Evolutionary conservation across 2,113 vertebrate genomes (phyloP).

Genomic region (Cyphomyrus plagiostoma): DNA sequence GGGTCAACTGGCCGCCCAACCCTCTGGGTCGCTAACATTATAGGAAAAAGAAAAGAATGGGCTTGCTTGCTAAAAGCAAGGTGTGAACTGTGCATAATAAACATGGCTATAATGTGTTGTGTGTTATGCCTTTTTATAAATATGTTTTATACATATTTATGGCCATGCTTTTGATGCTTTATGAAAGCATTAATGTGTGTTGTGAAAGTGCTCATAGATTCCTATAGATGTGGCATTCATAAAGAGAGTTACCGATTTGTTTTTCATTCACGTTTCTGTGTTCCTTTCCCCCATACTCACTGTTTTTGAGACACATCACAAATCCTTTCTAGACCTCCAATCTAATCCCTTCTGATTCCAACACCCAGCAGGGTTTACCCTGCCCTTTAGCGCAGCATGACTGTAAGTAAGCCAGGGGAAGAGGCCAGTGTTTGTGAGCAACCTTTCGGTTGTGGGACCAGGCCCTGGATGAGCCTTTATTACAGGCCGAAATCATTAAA

Average conservation of each 20-base stretch:
- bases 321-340: neutral
- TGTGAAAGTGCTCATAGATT: neutral
- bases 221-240: neutral
- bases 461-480: neutral
- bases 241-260: neutral
- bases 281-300: neutral
- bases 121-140: neutral
- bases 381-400: neutral
- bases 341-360: neutral
- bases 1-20: neutral
- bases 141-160: neutral
- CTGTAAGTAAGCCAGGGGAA: neutral
- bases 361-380: neutral
- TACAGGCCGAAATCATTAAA: constrained; percentile 2
- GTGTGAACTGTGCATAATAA: neutral
- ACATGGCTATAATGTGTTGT: neutral
- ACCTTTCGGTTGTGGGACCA: neutral
- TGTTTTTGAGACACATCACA: neutral
- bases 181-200: neutral
- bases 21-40: neutral
- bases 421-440: neutral
- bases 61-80: neutral
- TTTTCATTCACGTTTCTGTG: neutral
- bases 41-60: neutral
- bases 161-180: neutral